phyloP scores from a whole-genome alignment of 2,888 invertebrate species.

The Exocentrus adspersus region DNA sequence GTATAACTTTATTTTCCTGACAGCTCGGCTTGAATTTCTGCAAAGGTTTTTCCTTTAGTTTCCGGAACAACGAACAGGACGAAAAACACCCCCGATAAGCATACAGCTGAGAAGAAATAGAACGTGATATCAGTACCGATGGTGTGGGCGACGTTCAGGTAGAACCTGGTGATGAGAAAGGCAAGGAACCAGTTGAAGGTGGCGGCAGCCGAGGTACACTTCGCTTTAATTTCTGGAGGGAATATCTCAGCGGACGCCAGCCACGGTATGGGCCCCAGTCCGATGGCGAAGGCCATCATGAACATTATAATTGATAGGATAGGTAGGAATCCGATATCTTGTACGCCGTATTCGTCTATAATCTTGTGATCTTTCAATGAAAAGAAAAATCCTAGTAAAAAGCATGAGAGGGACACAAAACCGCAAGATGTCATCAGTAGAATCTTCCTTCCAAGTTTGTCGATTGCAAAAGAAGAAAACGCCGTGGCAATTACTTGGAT shows the following conservation, averaged over 20 bases:
- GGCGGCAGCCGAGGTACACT: conserved; percentile 84
- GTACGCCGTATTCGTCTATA: conserved; percentile 62
- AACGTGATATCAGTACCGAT: conserved; percentile 75
- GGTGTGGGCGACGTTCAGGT: conserved; percentile 66
- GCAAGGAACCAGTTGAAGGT: conserved; percentile 85
- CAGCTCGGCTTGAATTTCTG: conserved; percentile 50
- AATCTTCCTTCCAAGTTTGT: conserved; percentile 80
- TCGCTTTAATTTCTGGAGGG: conserved; percentile 79
- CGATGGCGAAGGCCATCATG: conserved; percentile 82
- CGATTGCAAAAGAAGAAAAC: conserved; percentile 78
- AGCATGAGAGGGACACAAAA: conserved; percentile 75
- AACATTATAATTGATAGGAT: conserved; percentile 77
- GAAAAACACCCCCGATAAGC: conserved; percentile 73
- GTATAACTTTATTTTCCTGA: too few relatives aligned
- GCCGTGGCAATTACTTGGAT: conserved; percentile 84
- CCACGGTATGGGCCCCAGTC: conserved; percentile 90
- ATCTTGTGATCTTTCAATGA: conserved; percentile 60
- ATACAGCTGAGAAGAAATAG: conserved; percentile 78
- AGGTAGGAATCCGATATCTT: conserved; percentile 76
- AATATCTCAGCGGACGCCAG: conserved; percentile 87
- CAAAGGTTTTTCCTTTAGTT: conserved; percentile 56
- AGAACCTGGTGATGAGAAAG: conserved; percentile 82
- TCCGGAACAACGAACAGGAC: conserved; percentile 59
- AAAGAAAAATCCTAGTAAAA: conserved; percentile 79
- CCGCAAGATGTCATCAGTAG: conserved; percentile 77